Evolutionary conservation across 2,113 vertebrate species (phyloP).

Genomic region (Pachyramphus minor): DNA sequence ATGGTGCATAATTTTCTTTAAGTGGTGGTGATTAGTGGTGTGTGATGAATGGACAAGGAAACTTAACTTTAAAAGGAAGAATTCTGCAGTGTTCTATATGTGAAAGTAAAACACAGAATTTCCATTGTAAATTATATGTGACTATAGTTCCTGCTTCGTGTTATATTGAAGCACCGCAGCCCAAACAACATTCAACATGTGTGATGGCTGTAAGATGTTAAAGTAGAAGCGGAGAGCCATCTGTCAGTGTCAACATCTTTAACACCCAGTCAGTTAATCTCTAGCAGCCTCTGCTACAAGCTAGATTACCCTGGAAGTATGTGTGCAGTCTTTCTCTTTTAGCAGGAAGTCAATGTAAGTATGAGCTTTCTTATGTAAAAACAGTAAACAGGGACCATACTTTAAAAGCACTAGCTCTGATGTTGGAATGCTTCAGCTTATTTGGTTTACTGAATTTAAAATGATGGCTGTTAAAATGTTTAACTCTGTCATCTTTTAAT

Average conservation of each 20-base stretch:
- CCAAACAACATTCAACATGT: not conserved
- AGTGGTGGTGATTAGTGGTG: not conserved
- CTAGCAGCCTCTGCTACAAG: not conserved
- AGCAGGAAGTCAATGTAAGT: not conserved
- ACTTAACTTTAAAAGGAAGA: constrained; percentile 55
- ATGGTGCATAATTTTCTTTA: not conserved
- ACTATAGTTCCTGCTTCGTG: constrained; percentile 34
- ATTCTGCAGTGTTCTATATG: not conserved
- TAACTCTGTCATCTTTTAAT: not conserved
- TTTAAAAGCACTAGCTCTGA: not conserved
- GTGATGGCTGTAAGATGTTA: not conserved
- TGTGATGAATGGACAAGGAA: not conserved
- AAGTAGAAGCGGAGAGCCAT: not conserved
- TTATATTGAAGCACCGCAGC: constrained; percentile 38
- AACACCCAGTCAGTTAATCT: constrained; percentile 14
- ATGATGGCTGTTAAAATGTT: not conserved
- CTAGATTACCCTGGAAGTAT: not conserved
- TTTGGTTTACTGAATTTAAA: not conserved
- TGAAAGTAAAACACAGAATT: not conserved
- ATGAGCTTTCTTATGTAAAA: not conserved
- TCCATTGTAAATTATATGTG: constrained; percentile 6
- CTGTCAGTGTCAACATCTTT: constrained; percentile 23
- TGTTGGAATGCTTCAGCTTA: not conserved
- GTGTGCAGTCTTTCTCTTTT: not conserved
- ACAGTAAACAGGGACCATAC: not conserved